Evolutionary conservation across 2,113 vertebrate genomes (phyloP).

Genomic region (Drymodes brunneopygia): DNA sequence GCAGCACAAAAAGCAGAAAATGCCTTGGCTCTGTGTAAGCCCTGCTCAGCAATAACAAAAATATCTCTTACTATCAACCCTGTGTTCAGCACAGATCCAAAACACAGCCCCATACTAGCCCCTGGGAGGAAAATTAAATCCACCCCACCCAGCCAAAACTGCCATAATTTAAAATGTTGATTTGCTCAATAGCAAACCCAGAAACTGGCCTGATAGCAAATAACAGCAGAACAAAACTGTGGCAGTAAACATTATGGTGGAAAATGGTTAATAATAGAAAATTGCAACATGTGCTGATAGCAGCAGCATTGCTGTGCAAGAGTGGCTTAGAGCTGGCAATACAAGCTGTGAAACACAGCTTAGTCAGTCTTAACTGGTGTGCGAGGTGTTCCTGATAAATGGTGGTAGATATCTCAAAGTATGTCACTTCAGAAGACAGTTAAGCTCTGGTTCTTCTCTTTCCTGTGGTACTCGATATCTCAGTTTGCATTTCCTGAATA

Average conservation of each 20-base stretch:
- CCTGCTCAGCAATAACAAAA: neutral
- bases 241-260: neutral
- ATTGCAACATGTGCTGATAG: too few species aligned
- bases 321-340: neutral
- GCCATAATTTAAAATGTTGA: neutral
- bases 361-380: too few species aligned
- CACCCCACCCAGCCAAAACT: neutral
- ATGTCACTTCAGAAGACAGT: too few species aligned
- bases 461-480: neutral
- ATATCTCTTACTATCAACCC: neutral
- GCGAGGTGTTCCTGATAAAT: neutral
- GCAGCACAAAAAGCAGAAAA: neutral
- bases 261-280: neutral
- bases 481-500: neutral
- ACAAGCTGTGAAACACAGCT: neutral
- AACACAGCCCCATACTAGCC: neutral
- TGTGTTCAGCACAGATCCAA: neutral
- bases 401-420: neutral
- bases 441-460: neutral
- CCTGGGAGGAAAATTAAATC: neutral
- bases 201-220: neutral
- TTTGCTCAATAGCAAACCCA: neutral
- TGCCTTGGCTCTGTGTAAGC: neutral
- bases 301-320: fast-evolving
- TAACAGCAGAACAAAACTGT: neutral